Conservation (phyloP, 2,888 invertebrate genomes). For the Meiosimyza decipiens region DNA sequence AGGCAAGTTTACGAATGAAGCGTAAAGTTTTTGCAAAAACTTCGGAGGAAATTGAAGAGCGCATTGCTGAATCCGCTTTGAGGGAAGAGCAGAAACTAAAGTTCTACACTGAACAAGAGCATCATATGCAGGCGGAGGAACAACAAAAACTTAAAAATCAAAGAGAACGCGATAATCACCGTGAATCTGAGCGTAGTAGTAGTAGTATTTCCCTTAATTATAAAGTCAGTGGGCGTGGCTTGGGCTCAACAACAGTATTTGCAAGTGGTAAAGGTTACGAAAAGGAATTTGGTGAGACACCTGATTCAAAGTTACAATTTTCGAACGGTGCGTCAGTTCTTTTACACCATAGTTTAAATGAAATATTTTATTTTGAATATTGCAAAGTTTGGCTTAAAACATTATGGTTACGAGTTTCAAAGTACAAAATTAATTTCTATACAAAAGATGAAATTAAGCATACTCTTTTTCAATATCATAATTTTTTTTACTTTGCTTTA, state of each 20-base stretch:
- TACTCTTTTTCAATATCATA: neutral
- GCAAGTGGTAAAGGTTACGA: conserved; percentile 51
- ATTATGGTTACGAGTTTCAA: conserved; percentile 37
- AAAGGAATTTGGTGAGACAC: conserved; percentile 59
- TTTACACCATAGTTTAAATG: conserved; percentile 24
- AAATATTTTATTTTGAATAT: conserved; percentile 13
- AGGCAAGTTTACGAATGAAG: conserved; percentile 74
- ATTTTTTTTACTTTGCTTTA: too few species aligned
- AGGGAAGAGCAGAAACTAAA: conserved; percentile 65
- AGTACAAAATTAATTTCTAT: conserved; percentile 25
- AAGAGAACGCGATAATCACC: conserved; percentile 15
- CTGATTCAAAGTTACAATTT: conserved; percentile 59
- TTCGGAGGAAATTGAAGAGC: conserved; percentile 81
- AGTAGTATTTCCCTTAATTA: conserved; percentile 26
- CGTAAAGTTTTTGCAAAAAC: conserved; percentile 78
- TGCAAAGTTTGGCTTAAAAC: conserved; percentile 32
- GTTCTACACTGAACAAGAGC: conserved; percentile 52
- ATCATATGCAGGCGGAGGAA: conserved; percentile 35
- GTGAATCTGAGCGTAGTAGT: conserved; percentile 19
- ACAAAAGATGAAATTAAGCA: too few species aligned
- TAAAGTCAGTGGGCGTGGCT: conserved; percentile 10
- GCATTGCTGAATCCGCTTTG: conserved; percentile 74
- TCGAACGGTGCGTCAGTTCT: conserved; percentile 62
- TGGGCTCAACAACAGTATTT: conserved; percentile 27
- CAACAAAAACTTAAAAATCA: conserved; percentile 31